Percentiles rank a stretch among this genome's conserved stretches.
Evolutionary conservation across 1,140 invertebrate genomes (phyloP).

Genomic region (Eulimnadia texana): DNA sequence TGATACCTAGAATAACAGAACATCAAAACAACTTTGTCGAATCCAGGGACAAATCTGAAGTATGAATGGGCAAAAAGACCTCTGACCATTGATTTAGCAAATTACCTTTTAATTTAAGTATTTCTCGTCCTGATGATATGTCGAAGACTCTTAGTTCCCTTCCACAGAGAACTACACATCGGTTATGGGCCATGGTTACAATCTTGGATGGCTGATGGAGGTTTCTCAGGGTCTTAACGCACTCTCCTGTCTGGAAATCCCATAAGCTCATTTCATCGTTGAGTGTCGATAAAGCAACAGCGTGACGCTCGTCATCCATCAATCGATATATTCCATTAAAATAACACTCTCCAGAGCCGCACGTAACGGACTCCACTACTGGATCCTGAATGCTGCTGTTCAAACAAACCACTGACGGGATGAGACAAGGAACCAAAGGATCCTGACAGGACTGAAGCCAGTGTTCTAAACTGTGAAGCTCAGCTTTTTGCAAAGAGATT

Average conservation of each 20-base stretch:
- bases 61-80: too few species aligned
- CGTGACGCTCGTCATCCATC: constrained; percentile 41
- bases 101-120: constrained; percentile 39
- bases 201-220: constrained; percentile 30
- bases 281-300: constrained; percentile 54
- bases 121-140: constrained; percentile 47
- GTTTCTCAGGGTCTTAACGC: constrained; percentile 34
- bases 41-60: too few species aligned
- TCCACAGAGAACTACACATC: constrained; percentile 61
- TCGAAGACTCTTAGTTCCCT: constrained; percentile 64
- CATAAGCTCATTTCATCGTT: constrained; percentile 63
- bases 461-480: neutral
- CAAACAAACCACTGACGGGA: constrained; percentile 15
- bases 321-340: constrained; percentile 41
- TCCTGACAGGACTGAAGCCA: constrained; percentile 12
- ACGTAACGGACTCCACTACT: neutral
- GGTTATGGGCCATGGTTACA: constrained; percentile 38
- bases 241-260: constrained; percentile 49
- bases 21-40: too few species aligned
- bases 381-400: neutral
- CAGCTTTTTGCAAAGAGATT: constrained; percentile 2
- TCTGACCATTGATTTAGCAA: constrained; percentile 1
- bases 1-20: constrained; percentile 40
- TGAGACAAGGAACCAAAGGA: constrained; percentile 16
- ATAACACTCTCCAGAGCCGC: neutral